Evolutionary conservation across 2,113 vertebrate genomes (phyloP).

Genomic region (Barnardius zonarius): DNA sequence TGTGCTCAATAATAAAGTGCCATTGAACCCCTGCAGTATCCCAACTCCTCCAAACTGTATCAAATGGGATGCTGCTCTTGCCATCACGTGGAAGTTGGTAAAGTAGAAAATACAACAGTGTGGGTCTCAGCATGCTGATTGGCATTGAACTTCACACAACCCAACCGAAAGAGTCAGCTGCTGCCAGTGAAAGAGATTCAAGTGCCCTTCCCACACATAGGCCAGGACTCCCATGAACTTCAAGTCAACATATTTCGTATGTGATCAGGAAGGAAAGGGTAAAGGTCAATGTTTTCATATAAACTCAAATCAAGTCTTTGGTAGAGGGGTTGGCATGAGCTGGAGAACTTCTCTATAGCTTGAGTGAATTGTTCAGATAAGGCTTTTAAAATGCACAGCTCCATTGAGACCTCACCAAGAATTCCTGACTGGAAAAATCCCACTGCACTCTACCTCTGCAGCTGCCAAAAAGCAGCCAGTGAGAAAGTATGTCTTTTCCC

Average conservation of each 20-base stretch:
- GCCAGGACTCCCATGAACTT: not conserved
- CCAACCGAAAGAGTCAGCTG: not conserved
- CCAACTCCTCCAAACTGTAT: not conserved
- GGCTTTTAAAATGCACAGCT: not conserved
- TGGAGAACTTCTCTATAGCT: not conserved
- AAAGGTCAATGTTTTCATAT: not conserved
- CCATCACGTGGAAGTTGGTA: not conserved
- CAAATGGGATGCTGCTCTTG: not conserved
- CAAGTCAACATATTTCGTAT: not conserved
- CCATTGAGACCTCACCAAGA: not conserved
- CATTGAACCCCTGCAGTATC: not conserved
- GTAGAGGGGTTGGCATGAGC: not conserved
- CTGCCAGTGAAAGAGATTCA: not conserved
- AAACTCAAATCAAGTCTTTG: not conserved
- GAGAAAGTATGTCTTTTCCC: not conserved
- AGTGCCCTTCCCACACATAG: not conserved
- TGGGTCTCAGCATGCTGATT: not conserved
- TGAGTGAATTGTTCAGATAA: not conserved
- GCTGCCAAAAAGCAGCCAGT: not conserved
- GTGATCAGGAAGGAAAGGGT: not conserved
- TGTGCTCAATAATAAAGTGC: not conserved
- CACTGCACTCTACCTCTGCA: not conserved
- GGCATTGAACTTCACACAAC: not conserved
- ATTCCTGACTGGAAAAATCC: not conserved
- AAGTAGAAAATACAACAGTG: not conserved